phyloP scores from a whole-genome alignment of 2,888 invertebrate genomes.

The Norana najaformis region DNA sequence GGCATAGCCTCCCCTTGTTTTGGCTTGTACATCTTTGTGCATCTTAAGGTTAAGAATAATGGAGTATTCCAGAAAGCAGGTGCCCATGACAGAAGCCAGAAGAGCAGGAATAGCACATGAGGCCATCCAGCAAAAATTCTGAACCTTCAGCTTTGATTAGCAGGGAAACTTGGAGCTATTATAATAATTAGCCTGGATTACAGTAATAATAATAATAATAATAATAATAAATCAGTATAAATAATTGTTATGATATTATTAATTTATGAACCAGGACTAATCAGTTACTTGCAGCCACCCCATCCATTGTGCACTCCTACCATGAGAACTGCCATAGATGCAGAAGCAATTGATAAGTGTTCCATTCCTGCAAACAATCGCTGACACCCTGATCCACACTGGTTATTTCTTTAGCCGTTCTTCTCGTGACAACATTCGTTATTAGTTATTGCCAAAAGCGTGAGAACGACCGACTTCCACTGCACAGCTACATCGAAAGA shows the following conservation, averaged over 20 bases:
- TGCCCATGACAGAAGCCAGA: neutral
- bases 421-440: conserved; percentile 6
- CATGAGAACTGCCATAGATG: neutral
- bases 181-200: no score
- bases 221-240: neutral
- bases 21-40: no score
- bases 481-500: neutral
- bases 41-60: no score
- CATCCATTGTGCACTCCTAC: neutral
- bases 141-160: neutral
- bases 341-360: neutral
- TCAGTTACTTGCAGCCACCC: neutral
- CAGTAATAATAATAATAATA: neutral
- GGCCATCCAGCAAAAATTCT: neutral
- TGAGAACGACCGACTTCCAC: neutral
- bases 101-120: no score
- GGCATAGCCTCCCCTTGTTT: no score
- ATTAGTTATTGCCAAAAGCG: conserved; percentile 17
- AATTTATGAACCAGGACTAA: neutral
- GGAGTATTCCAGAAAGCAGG: no score
- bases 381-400: neutral
- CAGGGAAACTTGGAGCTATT: neutral
- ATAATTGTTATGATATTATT: neutral
- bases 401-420: neutral
- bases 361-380: neutral